Evolutionary conservation across 1,140 invertebrate species (phyloP), one percentile per base, ranked within the genome.

Genomic region (Holcopasites calliopsidis): DNA sequence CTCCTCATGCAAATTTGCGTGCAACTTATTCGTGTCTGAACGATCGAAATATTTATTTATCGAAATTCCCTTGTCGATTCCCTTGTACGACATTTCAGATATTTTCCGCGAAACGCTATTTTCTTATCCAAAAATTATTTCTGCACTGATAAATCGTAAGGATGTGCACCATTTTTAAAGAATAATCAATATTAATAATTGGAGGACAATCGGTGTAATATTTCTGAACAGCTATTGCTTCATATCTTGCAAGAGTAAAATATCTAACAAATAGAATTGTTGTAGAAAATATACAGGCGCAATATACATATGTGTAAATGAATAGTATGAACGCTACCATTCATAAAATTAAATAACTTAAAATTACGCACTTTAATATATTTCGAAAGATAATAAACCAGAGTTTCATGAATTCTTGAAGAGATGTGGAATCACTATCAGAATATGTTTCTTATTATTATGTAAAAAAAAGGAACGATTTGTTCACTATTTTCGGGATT

Each of bases 321-420:
- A n/a, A n/a, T n/a, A n/a, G n/a, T n/a, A 38, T 10, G 35, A 10
- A 38, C 35, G 10, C 10, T 38, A 5, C 10, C 35, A 38, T 38
- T 38, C 4, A 10, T 38, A 38, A 38, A 38, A 38, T 38, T 38
- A 5, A 38, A 5, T 10, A 38, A 38, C 4, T 4, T 38, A 38
- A 38, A 38, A 38, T 38, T 5, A 10, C 23, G 7, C 7, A 2
- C 26, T 44, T 31, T 61, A 61, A 7, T 26, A 31, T 61, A 61
- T 61, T 61, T 61, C 40, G n/a, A 31, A 7, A 44, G 58, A 18
- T 61, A 61, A 61, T 61, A 1, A 31, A 16, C 21, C 44, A 40
- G 58, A 23, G 23, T 28, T 21, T 40, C 58, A 44, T 16, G 3
- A 4, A 44, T 42, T 44, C 44, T n/a, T n/a, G n/a, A 23, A 21